Base-by-base conservation (phyloP, 2,113 vertebrate species). In the Spea multiplicata region DNA sequence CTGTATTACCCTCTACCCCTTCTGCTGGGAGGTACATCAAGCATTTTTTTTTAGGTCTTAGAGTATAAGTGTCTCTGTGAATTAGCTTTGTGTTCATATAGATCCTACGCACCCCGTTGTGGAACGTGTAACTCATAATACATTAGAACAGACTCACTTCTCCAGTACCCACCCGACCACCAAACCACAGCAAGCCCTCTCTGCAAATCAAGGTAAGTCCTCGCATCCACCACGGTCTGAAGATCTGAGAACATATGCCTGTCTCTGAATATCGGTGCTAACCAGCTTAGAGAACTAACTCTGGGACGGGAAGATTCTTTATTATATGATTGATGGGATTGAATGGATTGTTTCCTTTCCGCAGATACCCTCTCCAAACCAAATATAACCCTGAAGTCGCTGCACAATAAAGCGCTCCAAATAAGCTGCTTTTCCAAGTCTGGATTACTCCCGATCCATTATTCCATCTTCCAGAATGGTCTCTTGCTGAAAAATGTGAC, bases 381-480 rank as follows among this genome's bases (percentile, higher is more conserved):
- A 64, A 30, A 4, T 48, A 84, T 84, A 0, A 1, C 71, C 6
- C 85, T 83, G 66, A 13, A 50, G 4, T 62, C 80, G 66, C 74
- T 75, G 16, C 78, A 76, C 16, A 44, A 12, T 30, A 16, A 80
- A 14, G 0, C 0, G 0, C 57, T 85, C 3, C 53, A 46, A 8
- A 73, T 85, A 5, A 82, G 45, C 0, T 85, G 83, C 16, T 45
- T 80, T 1, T 14, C 53, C 0, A 44, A 77, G 2, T 14, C 3
- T 10, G 17, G 1, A 0, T 0, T 66, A 8, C 71, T 3, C 0
- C 75, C 81, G 0, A 0, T 84, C 73, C 74, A 53, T 5, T 88
- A 81, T 47, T 13, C 69, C 46, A 81, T 86, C 50, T 5, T 83
- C 72, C 90, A 90, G 2, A 73, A 6, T 59, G 84, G 83, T 66